phyloP scores from a whole-genome alignment of 2,888 invertebrate genomes.

The Melangyna quadrimaculata region DNA sequence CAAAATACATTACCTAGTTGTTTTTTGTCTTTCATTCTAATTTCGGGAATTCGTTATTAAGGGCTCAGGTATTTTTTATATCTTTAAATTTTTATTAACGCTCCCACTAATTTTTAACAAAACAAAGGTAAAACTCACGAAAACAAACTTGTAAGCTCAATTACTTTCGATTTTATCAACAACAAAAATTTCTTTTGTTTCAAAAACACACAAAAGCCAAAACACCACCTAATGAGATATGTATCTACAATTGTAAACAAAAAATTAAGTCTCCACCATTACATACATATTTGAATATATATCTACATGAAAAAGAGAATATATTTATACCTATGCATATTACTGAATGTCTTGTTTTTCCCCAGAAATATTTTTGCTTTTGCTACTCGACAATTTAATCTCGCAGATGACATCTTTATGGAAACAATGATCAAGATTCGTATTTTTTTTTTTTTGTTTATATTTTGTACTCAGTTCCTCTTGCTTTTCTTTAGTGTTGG shows the following conservation, averaged over 20 bases:
- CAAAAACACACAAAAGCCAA: neutral
- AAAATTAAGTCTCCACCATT: constrained; percentile 2
- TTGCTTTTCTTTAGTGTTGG: neutral
- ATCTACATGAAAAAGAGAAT: neutral
- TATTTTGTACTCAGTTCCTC: neutral
- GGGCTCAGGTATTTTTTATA: too few relatives aligned
- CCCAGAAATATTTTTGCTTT: constrained; percentile 44
- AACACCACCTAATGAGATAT: constrained; percentile 35
- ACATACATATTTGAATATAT: neutral
- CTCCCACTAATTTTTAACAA: too few relatives aligned
- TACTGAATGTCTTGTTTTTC: constrained; percentile 10
- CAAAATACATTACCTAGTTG: too few relatives aligned
- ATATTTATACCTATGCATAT: neutral
- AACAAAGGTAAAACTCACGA: too few relatives aligned
- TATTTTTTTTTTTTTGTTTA: neutral
- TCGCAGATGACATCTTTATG: constrained; percentile 33
- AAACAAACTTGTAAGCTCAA: too few relatives aligned
- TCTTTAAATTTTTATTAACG: too few relatives aligned
- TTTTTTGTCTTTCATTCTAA: too few relatives aligned
- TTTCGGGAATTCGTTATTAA: too few relatives aligned
- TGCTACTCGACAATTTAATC: constrained; percentile 36
- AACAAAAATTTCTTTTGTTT: neutral
- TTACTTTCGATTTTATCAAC: too few relatives aligned
- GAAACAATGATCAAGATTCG: constrained; percentile 33
- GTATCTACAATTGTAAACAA: neutral